phyloP scores from a whole-genome alignment of 2,113 vertebrate genomes.

The Cettia cetti region DNA sequence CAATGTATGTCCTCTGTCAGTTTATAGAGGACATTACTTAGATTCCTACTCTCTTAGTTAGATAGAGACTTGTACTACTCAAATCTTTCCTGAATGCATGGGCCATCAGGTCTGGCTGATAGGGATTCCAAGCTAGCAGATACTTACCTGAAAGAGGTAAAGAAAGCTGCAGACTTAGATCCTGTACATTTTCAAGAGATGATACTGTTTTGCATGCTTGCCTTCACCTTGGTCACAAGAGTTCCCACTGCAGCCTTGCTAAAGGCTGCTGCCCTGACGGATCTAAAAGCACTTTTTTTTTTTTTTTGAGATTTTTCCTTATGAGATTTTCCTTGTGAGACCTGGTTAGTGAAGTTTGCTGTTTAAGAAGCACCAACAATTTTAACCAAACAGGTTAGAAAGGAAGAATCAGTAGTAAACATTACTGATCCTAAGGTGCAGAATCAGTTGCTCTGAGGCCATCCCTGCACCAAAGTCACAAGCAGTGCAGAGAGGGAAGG shows the following conservation, averaged over 20 bases:
- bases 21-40: neutral
- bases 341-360: neutral
- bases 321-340: neutral
- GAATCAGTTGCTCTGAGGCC: neutral
- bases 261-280: neutral
- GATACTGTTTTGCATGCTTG: neutral
- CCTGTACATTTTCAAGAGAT: neutral
- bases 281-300: neutral
- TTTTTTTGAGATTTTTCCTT: no score
- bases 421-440: neutral
- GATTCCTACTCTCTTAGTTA: neutral
- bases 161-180: neutral
- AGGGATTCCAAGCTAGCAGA: neutral
- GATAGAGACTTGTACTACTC: neutral
- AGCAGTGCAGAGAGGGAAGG: neutral
- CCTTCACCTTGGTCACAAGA: neutral
- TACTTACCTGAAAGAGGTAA: neutral
- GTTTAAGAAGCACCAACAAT: neutral
- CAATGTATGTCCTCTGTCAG: neutral
- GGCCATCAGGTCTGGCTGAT: neutral
- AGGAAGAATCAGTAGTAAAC: neutral
- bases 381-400: neutral
- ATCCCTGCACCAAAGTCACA: neutral
- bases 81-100: neutral
- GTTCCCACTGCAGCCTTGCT: neutral